These are phyloP conservation scores for Ichneumon xanthorius DNA, from an alignment of 2,888 invertebrate genomes.

Conservation along the genomic window DNA sequence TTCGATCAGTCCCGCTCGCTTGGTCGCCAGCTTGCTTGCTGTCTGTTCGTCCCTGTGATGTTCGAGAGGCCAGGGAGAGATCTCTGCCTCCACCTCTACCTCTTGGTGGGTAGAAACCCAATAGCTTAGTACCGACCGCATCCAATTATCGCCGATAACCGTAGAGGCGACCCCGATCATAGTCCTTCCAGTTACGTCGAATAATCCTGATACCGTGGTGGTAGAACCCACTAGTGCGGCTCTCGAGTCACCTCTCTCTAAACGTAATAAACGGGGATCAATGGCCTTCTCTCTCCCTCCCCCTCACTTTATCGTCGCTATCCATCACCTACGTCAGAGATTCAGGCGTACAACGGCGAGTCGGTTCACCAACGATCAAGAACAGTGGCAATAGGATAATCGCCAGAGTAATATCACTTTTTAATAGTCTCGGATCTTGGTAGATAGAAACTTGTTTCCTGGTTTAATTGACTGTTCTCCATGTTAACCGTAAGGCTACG, in stretches of 20 bases:
- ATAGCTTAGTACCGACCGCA: slow-evolving; percentile 38
- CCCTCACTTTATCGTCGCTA: neutral
- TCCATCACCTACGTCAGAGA: slow-evolving; percentile 1
- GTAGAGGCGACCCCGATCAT: slow-evolving; percentile 15
- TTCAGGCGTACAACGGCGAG: neutral
- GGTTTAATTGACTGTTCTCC: too few relatives aligned
- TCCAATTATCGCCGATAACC: slow-evolving; percentile 40
- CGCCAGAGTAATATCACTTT: neutral
- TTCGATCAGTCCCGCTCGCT: slow-evolving; percentile 8
- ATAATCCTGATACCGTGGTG: slow-evolving; percentile 18
- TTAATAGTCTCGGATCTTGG: too few relatives aligned
- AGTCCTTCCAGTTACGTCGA: slow-evolving; percentile 20
- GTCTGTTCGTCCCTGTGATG: slow-evolving; percentile 8
- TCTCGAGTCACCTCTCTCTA: neutral
- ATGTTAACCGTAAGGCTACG: too few relatives aligned
- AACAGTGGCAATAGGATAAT: neutral
- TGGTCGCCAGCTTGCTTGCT: neutral
- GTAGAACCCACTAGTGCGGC: neutral
- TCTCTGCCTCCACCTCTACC: neutral
- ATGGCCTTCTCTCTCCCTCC: neutral
- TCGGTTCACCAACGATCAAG: neutral
- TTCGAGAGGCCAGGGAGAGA: neutral
- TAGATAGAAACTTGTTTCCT: neutral
- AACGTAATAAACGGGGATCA: slow-evolving; percentile 12
- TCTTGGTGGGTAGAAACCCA: slow-evolving; percentile 28